These are phyloP conservation scores for Pseudorectes ferrugineus DNA, from an alignment of 2,113 vertebrate species.

Conservation along the genomic window DNA sequence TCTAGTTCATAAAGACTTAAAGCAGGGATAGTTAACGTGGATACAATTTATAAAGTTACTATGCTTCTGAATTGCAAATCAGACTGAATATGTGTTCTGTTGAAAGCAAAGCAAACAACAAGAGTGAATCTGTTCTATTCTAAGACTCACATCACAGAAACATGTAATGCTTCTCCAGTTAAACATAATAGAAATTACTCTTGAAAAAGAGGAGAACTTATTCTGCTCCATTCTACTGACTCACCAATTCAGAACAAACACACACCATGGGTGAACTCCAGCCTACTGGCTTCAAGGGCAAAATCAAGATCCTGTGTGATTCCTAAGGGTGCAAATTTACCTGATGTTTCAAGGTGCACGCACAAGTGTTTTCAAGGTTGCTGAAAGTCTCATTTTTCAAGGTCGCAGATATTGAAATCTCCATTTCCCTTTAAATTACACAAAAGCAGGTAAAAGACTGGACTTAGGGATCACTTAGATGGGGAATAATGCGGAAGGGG, in stretches of 20 bases:
- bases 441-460: not conserved
- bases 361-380: not conserved
- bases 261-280: not conserved
- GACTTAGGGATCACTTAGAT: not conserved
- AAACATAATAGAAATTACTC: not conserved
- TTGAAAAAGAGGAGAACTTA: not conserved
- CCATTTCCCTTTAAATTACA: not conserved
- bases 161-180: not conserved
- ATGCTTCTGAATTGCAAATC: not conserved
- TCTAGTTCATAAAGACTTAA: not conserved
- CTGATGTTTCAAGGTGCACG: not conserved
- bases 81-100: not conserved
- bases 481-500: not conserved
- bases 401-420: not conserved
- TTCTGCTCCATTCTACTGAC: not conserved
- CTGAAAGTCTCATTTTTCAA: not conserved
- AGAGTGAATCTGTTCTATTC: not conserved
- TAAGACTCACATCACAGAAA: not conserved
- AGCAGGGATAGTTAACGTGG: not conserved
- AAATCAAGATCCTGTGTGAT: not conserved
- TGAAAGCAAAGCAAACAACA: not conserved
- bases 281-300: not conserved
- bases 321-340: not conserved
- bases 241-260: not conserved
- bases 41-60: not conserved